Evolutionary conservation across 2,113 vertebrate species (phyloP).

Genomic region (Uropsilus gracilis): DNA sequence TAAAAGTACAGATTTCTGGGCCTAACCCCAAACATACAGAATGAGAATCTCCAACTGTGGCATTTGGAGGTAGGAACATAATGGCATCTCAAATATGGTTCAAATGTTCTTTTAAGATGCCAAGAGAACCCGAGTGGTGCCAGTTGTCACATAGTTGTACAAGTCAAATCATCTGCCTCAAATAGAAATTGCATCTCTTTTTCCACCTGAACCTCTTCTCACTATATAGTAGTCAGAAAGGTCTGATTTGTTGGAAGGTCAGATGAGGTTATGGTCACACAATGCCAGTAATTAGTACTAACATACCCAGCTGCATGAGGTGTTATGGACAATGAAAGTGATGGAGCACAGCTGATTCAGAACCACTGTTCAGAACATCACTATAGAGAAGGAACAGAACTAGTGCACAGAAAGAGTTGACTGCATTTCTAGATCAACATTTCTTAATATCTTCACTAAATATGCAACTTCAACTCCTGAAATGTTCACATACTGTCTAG

Average conservation of each 20-base stretch:
- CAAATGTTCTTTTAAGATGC: slow-evolving; percentile 60
- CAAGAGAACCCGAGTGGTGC: slow-evolving; percentile 46
- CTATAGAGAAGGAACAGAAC: neutral
- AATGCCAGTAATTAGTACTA: slow-evolving; percentile 21
- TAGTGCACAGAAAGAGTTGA: neutral
- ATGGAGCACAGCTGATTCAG: slow-evolving; percentile 32
- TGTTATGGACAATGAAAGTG: neutral
- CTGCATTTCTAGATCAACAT: neutral
- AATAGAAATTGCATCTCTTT: slow-evolving; percentile 64
- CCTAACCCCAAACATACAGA: slow-evolving; percentile 12
- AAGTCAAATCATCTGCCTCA: slow-evolving; percentile 59
- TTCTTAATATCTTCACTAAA: neutral
- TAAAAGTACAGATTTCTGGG: slow-evolving; percentile 48
- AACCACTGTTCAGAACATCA: slow-evolving; percentile 49
- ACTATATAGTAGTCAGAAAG: slow-evolving; percentile 15
- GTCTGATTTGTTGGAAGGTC: neutral
- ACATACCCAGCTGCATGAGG: neutral
- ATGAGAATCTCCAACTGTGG: slow-evolving; percentile 38
- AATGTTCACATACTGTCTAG: neutral
- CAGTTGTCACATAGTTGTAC: slow-evolving; percentile 59
- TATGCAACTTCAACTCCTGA: slow-evolving; percentile 1
- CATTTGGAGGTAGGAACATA: slow-evolving; percentile 55
- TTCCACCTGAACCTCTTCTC: slow-evolving; percentile 30
- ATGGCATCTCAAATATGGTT: slow-evolving; percentile 63
- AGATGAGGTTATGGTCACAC: slow-evolving; percentile 56